These are phyloP conservation scores for Diabrotica balteata DNA, from an alignment of 2,888 invertebrate genomes.

Conservation along the genomic window DNA sequence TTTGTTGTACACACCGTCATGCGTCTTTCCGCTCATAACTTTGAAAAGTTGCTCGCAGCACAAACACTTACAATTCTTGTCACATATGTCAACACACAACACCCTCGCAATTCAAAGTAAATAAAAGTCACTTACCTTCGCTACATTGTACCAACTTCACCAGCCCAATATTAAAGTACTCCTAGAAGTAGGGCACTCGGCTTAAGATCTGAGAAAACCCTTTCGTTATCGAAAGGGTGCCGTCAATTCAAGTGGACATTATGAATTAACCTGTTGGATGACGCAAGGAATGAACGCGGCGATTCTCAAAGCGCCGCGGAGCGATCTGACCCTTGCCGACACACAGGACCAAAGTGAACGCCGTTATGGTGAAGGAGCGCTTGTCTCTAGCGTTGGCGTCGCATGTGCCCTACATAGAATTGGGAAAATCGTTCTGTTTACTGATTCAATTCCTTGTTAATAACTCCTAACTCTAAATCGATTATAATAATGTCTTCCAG, in stretches of 20 bases:
- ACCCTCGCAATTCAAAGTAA: not conserved
- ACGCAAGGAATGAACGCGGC: conserved; percentile 37
- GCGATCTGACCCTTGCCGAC: conserved; percentile 36
- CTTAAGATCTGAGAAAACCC: conserved; percentile 24
- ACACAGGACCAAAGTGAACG: conserved; percentile 5
- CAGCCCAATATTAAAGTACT: not conserved
- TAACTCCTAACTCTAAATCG: not conserved
- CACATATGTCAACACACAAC: too few relatives aligned
- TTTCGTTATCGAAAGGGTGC: conserved; percentile 37
- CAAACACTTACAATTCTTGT: too few relatives aligned
- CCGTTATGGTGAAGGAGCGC: conserved; percentile 4
- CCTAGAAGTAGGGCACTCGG: conserved; percentile 6
- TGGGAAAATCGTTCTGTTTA: not conserved
- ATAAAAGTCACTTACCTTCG: conserved; percentile 10
- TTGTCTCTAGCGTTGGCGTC: conserved; percentile 10
- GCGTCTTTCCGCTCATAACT: too few relatives aligned
- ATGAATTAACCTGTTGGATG: conserved; percentile 43
- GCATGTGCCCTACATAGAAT: not conserved
- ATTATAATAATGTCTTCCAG: not conserved
- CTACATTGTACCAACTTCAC: conserved; percentile 4
- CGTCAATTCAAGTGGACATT: conserved; percentile 42
- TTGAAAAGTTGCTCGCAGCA: too few relatives aligned
- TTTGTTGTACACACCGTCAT: too few relatives aligned
- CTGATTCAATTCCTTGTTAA: too few relatives aligned
- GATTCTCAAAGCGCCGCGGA: conserved; percentile 40